Base-by-base conservation (phyloP, 1,140 invertebrate species). In the Drosophila rufa region DNA sequence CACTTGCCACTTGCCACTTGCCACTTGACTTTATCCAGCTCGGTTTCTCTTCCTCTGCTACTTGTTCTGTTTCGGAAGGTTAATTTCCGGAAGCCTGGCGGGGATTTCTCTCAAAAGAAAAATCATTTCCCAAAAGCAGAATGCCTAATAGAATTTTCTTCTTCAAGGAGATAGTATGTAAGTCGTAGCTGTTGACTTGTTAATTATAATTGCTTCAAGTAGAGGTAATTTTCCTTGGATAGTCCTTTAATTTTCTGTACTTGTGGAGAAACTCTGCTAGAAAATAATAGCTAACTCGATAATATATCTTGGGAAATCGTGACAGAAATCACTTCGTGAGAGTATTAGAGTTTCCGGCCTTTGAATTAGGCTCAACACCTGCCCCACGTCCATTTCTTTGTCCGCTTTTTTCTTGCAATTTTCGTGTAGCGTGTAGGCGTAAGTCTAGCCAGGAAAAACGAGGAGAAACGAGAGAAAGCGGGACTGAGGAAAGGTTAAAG, bases 41-140 rank as follows among this genome's bases (percentile, higher is more conserved):
- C 9, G 15, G 22, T 36, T 2, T n/a, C 47, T 12, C 38, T 36
- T 25, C 12, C 19, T 22, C 33, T 19, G 1, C n/a, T 17, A 15
- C 22, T 15, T 11, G 5, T 15, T 33, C 22, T 17, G 53, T 38
- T 40, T 19, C 7, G 5, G n/a, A n/a, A 3, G 27, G 19, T 42
- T 68, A 53, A 68, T 69, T 51, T 30, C 17, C 65, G 60, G 60
- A 66, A 65, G 33, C 33, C 33, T 36, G 33, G 33, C 9, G 33
- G 33, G 33, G 33, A 9, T 11, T 9, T 17, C n/a, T 14, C 3
- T 19, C 6, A 15, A 15, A 17, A 7, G 27, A 33, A 51, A 51
- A 56, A 5, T 22, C 8, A 40, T 56, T 56, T 56, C 22, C 8
- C 33, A 38, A 38, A 33, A 55, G 51, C 8, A 15, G 36, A 3